Evolutionary conservation across 1,140 invertebrate genomes (phyloP), one percentile per base, ranked within the genome.

Genomic region (Lycorma delicatula): DNA sequence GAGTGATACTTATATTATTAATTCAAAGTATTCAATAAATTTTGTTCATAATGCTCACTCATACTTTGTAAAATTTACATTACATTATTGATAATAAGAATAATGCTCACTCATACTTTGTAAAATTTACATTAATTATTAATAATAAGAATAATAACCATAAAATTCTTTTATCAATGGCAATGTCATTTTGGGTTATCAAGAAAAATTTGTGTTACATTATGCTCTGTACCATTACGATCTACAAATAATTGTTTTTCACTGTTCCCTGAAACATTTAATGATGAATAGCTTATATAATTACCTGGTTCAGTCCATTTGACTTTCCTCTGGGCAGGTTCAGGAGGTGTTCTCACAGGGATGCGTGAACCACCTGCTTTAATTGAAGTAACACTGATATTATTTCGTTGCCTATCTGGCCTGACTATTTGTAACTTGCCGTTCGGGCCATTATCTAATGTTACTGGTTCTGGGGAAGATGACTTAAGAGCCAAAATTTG

Each of bases 401-500:
- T 57, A 41, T 34, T 63, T 54, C 41, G 47, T 16, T 29, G 23
- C 38, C 29, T 47, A 26, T 29, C 53, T 47, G 60, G 50, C 31
- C 52, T 56, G 12, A 18, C 31, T 18, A 58, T 46, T 12, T 54
- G 48, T 36, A 38, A 16, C 28, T 54, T 59, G 38, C 48, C 52
- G 26, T 38, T 61, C 11, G 29, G 46, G n/a, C 54, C 41, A 36
- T 29, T 46, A 16, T 57, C 56, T 13, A 54, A 41, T 16, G 41
- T 44, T 7, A 54, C 46, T n/a, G 58, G 50, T 25, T 56, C 49
- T 1, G 54, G 51, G 9, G 60, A 58, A 16, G 60, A 58, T 18
- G 60, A 58, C 50, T 63, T 63, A 49, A 63, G 27, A 12, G 61
- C 61, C 12, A 63, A 50, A 34, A 63, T 63, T 58, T 63, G 58